Conservation (phyloP, 2,113 vertebrate species). For the Alethe castanea region DNA sequence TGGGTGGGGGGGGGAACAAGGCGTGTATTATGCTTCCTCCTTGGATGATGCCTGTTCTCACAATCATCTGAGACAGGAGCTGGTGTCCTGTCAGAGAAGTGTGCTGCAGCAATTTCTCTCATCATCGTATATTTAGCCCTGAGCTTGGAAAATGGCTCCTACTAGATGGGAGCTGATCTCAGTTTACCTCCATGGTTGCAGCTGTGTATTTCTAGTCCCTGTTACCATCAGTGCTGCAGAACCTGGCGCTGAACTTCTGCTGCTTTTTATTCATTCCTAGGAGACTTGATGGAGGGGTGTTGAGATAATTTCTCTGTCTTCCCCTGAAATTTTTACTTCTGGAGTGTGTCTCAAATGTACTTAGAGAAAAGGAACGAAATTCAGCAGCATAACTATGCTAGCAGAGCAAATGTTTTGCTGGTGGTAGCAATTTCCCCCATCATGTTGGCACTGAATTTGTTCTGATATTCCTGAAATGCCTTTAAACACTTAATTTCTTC, state of each 20-base stretch:
- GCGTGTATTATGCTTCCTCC: neutral
- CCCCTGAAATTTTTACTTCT: neutral
- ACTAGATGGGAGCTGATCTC: neutral
- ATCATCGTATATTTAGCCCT: neutral
- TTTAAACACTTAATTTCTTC: neutral
- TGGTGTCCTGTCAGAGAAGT: neutral
- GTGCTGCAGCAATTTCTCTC: neutral
- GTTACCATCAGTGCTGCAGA: neutral
- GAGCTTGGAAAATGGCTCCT: neutral
- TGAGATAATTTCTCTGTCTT: neutral
- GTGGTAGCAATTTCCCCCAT: neutral
- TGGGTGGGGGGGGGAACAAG: neutral
- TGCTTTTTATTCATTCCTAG: neutral
- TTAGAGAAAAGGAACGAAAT: neutral
- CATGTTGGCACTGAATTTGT: neutral
- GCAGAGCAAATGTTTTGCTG: neutral
- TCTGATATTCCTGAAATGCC: conserved; percentile 1
- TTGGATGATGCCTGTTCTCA: neutral
- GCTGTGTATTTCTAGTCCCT: neutral
- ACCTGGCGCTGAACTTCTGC: neutral
- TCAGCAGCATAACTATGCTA: neutral
- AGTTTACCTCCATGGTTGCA: neutral
- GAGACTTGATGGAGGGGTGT: neutral
- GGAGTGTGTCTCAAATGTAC: neutral
- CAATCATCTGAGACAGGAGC: neutral